Conservation (phyloP, 2,113 vertebrate species). For the Podocnemis expansa region DNA sequence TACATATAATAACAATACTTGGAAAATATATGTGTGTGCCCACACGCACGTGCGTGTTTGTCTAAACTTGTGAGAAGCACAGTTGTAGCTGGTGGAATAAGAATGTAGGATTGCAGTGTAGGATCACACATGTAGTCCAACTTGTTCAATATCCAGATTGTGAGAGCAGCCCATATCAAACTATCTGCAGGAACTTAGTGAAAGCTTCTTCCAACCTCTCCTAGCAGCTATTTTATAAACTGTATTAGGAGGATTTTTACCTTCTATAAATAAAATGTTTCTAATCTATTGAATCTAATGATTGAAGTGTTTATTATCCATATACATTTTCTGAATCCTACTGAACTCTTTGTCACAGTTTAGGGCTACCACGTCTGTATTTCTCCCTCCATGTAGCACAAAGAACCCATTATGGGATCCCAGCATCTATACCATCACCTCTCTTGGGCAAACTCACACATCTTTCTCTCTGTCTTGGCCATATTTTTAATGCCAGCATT, state of each 20-base stretch:
- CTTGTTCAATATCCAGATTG: background rate
- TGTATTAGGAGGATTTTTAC: conserved; percentile 59
- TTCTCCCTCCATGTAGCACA: background rate
- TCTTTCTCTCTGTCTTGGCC: too few species aligned
- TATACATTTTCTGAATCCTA: conserved; percentile 32
- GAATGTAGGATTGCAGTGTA: conserved; percentile 46
- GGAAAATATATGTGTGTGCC: conserved; percentile 37
- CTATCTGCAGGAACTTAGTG: conserved; percentile 6
- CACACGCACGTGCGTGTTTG: too few species aligned
- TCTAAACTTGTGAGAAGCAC: conserved; percentile 23
- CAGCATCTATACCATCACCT: too few species aligned
- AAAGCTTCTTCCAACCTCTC: conserved; percentile 53
- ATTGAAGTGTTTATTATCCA: conserved; percentile 44
- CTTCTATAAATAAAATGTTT: conserved; percentile 57
- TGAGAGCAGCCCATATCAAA: background rate
- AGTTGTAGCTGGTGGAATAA: conserved; percentile 49
- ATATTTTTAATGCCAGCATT: too few species aligned
- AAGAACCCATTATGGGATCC: background rate
- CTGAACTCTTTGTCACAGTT: background rate
- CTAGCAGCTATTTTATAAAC: conserved; percentile 37
- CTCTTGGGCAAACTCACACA: too few species aligned
- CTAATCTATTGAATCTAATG: conserved; percentile 36
- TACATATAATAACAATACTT: conserved; percentile 7
- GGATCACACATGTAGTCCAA: conserved; percentile 25
- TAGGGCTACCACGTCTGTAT: background rate